phyloP scores from a whole-genome alignment of 2,888 invertebrate species.

The Meiosimyza decipiens region DNA sequence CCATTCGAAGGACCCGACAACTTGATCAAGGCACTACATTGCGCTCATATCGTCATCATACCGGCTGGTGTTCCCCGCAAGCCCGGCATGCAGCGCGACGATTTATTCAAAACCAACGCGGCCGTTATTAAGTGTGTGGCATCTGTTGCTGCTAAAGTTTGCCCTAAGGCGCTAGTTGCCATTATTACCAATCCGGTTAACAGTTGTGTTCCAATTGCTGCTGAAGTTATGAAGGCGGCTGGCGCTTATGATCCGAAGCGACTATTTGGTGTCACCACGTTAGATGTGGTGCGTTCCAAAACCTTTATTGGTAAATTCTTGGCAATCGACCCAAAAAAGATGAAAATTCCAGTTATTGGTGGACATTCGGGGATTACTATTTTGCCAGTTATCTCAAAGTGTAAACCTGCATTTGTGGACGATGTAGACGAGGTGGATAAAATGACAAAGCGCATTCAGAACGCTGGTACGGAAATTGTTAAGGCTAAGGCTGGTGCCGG shows the following conservation, averaged over 20 bases:
- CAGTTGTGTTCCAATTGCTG: constrained; percentile 95
- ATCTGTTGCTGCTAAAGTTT: constrained; percentile 77
- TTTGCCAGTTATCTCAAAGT: constrained; percentile 92
- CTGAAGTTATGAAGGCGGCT: constrained; percentile 81
- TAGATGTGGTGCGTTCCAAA: constrained; percentile 92
- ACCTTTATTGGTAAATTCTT: constrained; percentile 91
- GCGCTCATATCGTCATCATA: constrained; percentile 86
- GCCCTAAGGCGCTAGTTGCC: constrained; percentile 90
- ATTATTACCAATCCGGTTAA: constrained; percentile 98
- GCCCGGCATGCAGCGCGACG: constrained; percentile 96
- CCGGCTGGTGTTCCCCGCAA: constrained; percentile 97
- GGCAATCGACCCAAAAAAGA: constrained; percentile 81
- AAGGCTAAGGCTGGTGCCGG: constrained; percentile 96
- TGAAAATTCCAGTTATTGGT: constrained; percentile 92
- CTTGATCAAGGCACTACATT: constrained; percentile 78
- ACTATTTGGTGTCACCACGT: constrained; percentile 94
- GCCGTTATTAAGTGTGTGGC: constrained; percentile 89
- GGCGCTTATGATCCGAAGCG: constrained; percentile 88
- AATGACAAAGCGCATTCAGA: constrained; percentile 90
- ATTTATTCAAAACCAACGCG: constrained; percentile 95
- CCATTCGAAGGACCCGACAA: constrained; percentile 79
- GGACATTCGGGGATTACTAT: constrained; percentile 98
- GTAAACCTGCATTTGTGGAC: constrained; percentile 81
- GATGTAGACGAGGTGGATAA: constrained; percentile 80
- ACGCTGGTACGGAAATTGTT: constrained; percentile 92